A percentile compares a stretch with the other conserved stretches of the same genome.
These are phyloP conservation scores for Invenusta paracnida DNA, from an alignment of 2,888 invertebrate genomes.

Conservation along the genomic window DNA sequence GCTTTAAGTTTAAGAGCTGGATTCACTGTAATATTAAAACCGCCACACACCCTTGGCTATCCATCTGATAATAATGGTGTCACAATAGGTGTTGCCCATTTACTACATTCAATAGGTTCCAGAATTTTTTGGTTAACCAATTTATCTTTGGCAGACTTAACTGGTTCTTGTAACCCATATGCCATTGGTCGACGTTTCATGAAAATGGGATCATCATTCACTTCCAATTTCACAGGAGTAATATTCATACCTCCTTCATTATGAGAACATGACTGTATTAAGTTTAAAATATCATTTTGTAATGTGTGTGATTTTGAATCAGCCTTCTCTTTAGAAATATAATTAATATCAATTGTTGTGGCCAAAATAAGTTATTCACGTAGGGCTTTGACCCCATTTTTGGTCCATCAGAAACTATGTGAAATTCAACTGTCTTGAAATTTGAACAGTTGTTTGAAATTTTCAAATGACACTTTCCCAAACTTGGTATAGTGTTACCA, in stretches of 20 bases:
- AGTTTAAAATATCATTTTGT: background rate
- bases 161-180: background rate
- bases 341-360: too few relatives aligned
- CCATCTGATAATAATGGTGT: background rate
- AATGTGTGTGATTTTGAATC: too few relatives aligned
- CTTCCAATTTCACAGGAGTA: background rate
- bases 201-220: background rate
- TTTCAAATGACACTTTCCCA: background rate
- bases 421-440: background rate
- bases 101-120: background rate
- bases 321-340: background rate
- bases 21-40: background rate
- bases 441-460: background rate
- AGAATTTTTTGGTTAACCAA: background rate
- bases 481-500: background rate
- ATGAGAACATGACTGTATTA: background rate
- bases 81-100: background rate
- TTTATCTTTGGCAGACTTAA: background rate
- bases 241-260: background rate
- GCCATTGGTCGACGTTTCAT: background rate
- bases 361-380: background rate
- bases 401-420: background rate
- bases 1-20: background rate
- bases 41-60: background rate
- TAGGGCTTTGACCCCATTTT: background rate